Evolutionary conservation across 1,140 invertebrate species (phyloP), one percentile per base, ranked within the genome.

Genomic region (Nasonia vitripennis): DNA sequence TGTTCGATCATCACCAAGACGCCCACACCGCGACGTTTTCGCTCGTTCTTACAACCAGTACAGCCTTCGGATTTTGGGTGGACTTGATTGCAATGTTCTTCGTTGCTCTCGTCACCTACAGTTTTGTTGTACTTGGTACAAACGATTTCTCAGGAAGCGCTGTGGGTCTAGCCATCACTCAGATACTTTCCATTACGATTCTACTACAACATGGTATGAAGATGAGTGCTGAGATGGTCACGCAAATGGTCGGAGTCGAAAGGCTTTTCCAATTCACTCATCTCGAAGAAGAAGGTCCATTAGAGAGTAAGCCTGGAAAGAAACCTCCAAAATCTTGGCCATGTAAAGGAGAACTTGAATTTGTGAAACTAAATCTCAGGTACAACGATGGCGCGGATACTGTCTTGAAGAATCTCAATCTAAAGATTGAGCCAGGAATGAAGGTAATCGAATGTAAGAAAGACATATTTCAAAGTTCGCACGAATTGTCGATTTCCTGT

Each of bases 161-260:
- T 55, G 97, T 98, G 6, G 97, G 97, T 20, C 88, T 98, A 75
- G 95, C 96, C 1, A 95, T 98, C 77, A 96, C 96, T 0, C 97
- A 97, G 89, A 95, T 95, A 7, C 95, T 97, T 67, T 94, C 95
- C 0, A 92, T 98, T 82, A 96, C 96, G 31, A 96, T 96, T 1
- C 95, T 96, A 92, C 94, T 98, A 80, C 97, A 98, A 93, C 97
- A 96, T 94, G 97, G 96, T 6, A 95, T 98, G 85, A 94, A 96
- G 84, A 97, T 98, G 90, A 95, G 95, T 20, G 95, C 95, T 3
- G 95, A 96, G 88, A 93, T 95, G 9, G 92, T 95, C 86, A 96
- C 96, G 83, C 95, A 98, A 90, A 97, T 98, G 95, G 97, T 97
- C 0, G 96, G 96, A 51, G 96, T 98, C 0, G 97, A 98, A 91